A percentile compares a stretch with the other conserved stretches of the same genome.
Conservation (phyloP, 2,113 vertebrate genomes). For the Phaethornis superciliosus region DNA sequence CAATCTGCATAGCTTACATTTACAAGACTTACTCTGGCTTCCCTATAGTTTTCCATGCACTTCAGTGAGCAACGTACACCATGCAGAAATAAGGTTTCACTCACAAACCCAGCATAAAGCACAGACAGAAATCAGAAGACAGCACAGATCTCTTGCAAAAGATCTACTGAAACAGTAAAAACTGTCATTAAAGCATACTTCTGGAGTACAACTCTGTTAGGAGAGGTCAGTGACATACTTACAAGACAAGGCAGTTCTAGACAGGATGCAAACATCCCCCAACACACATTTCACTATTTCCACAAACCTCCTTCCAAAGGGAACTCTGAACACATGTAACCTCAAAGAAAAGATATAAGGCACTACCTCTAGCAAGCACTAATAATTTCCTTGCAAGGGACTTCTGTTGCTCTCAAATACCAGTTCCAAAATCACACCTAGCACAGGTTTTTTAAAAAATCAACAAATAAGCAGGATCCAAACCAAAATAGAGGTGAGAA, state of each 20-base stretch:
- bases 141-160: neutral
- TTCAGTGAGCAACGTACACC: neutral
- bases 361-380: neutral
- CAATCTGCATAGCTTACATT: neutral
- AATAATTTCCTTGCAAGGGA: neutral
- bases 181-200: neutral
- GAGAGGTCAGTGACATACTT: neutral
- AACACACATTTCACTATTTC: neutral
- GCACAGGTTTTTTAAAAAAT: neutral
- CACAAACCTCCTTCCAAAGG: neutral
- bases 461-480: neutral
- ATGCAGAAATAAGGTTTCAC: neutral
- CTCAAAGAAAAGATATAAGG: neutral
- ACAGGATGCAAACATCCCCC: neutral
- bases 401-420: neutral
- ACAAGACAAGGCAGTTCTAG: neutral
- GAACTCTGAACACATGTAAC: no score
- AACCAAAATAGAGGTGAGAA: neutral
- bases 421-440: neutral
- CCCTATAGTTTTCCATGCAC: neutral
- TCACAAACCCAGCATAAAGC: neutral
- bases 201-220: rapidly evolving
- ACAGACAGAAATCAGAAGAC: neutral
- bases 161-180: neutral
- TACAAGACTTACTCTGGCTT: neutral